Conservation (phyloP, 2,113 vertebrate genomes). For the Nycticorax nycticorax region DNA sequence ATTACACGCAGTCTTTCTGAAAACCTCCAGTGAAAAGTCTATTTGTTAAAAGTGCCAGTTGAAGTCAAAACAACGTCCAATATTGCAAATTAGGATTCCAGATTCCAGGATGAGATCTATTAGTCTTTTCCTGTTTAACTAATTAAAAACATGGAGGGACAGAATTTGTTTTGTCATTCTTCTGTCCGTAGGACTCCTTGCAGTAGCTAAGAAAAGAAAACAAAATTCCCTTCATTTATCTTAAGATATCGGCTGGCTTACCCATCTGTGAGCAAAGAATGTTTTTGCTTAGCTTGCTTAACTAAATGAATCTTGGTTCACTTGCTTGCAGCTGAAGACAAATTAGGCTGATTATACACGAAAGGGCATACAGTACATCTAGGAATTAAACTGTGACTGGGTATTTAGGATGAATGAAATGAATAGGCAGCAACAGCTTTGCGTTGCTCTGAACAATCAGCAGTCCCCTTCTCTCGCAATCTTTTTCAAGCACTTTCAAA, state of each 20-base stretch:
- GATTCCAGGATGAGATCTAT: conserved; percentile 43
- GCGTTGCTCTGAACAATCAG: conserved; percentile 19
- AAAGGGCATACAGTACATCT: conserved; percentile 46
- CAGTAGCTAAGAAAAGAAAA: conserved; percentile 36
- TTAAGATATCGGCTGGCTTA: background rate
- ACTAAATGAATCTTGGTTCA: conserved; percentile 39
- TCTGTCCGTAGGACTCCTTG: background rate
- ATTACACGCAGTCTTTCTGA: conserved; percentile 36
- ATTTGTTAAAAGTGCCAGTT: conserved; percentile 58
- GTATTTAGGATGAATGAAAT: conserved; percentile 48
- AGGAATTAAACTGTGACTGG: conserved; percentile 37
- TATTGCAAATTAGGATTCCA: conserved; percentile 48
- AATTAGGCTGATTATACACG: conserved; percentile 38
- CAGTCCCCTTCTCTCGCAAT: background rate
- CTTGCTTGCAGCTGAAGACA: conserved; percentile 54
- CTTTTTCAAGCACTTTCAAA: conserved; percentile 35
- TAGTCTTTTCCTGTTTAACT: conserved; percentile 53
- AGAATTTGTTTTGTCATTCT: conserved; percentile 42
- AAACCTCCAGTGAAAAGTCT: conserved; percentile 64
- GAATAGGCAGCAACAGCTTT: conserved; percentile 41
- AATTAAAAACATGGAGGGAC: conserved; percentile 1
- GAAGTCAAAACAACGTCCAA: conserved; percentile 38
- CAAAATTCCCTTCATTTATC: conserved; percentile 37
- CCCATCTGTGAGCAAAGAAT: conserved; percentile 38
- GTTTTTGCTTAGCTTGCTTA: conserved; percentile 53